phyloP scores from a whole-genome alignment of 2,113 vertebrate species.

The Bombycilla garrulus region DNA sequence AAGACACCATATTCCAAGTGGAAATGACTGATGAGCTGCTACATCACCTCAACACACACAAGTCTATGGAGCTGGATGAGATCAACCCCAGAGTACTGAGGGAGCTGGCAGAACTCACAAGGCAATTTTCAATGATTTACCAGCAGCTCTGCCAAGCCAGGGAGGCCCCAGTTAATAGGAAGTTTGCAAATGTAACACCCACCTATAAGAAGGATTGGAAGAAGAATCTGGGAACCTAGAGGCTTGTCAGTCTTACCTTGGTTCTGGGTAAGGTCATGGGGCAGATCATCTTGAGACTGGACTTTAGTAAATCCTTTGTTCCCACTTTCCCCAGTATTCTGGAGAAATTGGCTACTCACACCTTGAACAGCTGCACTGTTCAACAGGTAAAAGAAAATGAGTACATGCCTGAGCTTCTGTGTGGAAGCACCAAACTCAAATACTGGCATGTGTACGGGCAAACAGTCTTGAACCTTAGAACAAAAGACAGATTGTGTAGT shows the following conservation, averaged over 20 bases:
- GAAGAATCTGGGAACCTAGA: not conserved
- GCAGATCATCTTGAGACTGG: not conserved
- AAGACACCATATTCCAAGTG: not conserved
- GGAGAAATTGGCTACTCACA: not conserved
- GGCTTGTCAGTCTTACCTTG: not conserved
- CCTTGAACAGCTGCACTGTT: not conserved
- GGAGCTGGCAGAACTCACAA: not conserved
- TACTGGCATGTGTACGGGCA: not conserved
- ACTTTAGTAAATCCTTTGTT: not conserved
- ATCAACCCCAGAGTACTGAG: not conserved
- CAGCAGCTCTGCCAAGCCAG: not conserved
- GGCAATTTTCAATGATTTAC: not conserved
- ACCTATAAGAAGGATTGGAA: not conserved
- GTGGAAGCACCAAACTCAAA: not conserved
- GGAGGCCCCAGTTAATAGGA: too few relatives aligned
- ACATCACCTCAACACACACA: not conserved
- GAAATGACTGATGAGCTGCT: not conserved
- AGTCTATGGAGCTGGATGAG: not conserved
- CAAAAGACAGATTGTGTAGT: not conserved
- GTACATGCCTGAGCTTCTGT: not conserved
- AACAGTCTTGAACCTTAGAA: not conserved
- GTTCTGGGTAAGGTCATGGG: not conserved
- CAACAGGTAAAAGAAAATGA: rapidly evolving
- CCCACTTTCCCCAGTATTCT: not conserved
- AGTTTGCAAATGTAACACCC: not conserved